Conservation (phyloP, 2,113 vertebrate species). For the Crypturellus undulatus region DNA sequence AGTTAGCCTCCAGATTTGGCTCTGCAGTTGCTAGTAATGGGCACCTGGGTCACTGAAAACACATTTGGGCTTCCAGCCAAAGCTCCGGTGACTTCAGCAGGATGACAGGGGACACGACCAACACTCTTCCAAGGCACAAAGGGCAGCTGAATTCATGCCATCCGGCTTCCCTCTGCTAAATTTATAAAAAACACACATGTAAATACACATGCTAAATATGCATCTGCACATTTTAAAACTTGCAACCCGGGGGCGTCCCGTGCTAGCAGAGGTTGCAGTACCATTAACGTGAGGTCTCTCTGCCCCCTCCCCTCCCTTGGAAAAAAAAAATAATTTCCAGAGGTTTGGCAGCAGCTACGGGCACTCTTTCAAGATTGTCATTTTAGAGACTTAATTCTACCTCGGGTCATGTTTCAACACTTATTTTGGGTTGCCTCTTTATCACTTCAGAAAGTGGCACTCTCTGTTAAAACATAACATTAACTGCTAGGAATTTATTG, state of each 20-base stretch:
- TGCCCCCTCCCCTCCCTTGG: neutral
- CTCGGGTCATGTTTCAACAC: neutral
- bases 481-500: neutral
- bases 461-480: neutral
- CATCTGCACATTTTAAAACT: too few relatives aligned
- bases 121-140: neutral
- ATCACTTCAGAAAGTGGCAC: neutral
- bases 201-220: too few relatives aligned
- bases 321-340: neutral
- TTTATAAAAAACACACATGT: neutral
- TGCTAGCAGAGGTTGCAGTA: too few relatives aligned
- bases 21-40: neutral
- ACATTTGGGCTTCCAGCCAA: neutral
- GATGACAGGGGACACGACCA: fast-evolving
- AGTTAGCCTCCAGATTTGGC: neutral
- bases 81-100: neutral
- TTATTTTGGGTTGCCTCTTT: neutral
- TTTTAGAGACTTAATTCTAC: neutral
- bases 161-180: neutral
- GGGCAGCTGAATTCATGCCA: neutral
- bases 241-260: too few relatives aligned
- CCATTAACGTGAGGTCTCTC: too few relatives aligned
- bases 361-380: neutral
- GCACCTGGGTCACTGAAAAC: neutral
- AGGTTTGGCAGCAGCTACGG: fast-evolving